A percentile compares a stretch with the other conserved stretches of the same genome.
Evolutionary conservation across 2,888 invertebrate genomes (phyloP).

Genomic region (Platerodrilus igneus): DNA sequence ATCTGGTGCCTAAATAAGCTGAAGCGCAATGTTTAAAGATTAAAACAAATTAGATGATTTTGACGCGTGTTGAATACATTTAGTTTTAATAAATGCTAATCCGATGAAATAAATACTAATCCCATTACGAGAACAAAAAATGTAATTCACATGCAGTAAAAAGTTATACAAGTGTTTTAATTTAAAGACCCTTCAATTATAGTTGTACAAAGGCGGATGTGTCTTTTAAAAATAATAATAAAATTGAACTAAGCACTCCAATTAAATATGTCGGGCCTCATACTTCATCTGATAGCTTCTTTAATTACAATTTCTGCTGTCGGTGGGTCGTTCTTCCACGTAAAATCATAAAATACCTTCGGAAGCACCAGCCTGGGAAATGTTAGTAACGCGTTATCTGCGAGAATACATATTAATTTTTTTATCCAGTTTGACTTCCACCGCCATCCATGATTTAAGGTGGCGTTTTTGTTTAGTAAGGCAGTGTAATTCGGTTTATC

Average conservation of each 20-base stretch:
- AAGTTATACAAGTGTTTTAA: too few species aligned
- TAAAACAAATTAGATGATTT: too few species aligned
- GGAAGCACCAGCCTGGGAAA: constrained; percentile 37
- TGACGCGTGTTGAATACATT: too few species aligned
- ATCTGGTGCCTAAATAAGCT: too few species aligned
- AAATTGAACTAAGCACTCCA: constrained; percentile 27
- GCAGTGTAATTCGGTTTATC: constrained; percentile 48
- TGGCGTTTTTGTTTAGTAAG: constrained; percentile 47
- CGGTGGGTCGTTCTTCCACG: constrained; percentile 24
- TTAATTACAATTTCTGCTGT: constrained; percentile 42
- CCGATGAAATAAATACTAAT: too few species aligned
- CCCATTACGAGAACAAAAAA: too few species aligned
- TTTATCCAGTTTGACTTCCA: constrained; percentile 35
- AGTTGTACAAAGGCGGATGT: constrained; percentile 8
- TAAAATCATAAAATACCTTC: constrained; percentile 41
- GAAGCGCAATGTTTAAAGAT: too few species aligned
- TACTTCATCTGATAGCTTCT: constrained; percentile 43
- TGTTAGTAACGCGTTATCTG: constrained; percentile 18
- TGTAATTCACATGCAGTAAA: too few species aligned
- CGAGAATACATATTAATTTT: constrained; percentile 32
- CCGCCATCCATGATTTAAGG: constrained; percentile 40
- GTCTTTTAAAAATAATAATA: constrained; percentile 14
- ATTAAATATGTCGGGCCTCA: constrained; percentile 40
- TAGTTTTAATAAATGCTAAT: too few species aligned
- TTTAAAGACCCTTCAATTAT: too few species aligned